Conservation (phyloP, 2,888 invertebrate genomes). For the Apodemia hepburni region DNA sequence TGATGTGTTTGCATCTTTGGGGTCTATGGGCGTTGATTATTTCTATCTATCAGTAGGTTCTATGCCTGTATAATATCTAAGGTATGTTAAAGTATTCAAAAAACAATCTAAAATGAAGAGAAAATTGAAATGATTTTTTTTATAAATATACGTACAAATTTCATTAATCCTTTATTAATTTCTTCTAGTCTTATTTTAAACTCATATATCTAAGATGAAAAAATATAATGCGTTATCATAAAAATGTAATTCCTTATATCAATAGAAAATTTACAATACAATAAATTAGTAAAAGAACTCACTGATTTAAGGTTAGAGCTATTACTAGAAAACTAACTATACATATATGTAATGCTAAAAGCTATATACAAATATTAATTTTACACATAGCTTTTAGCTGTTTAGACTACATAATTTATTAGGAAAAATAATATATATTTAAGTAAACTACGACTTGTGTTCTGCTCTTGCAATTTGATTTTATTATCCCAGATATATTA, state of each 20-base stretch:
- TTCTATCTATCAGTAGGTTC: too few species aligned
- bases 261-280: constrained; percentile 15
- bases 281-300: constrained; percentile 18
- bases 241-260: neutral
- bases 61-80: too few species aligned
- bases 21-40: too few species aligned
- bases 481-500: constrained; percentile 29
- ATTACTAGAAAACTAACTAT: neutral
- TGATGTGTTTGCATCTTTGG: too few species aligned
- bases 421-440: constrained; percentile 9
- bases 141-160: neutral
- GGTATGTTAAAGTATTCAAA: too few species aligned
- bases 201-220: neutral
- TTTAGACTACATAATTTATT: constrained; percentile 14
- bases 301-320: neutral
- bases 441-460: neutral
- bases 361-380: neutral
- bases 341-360: neutral
- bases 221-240: constrained; percentile 5
- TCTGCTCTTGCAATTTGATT: constrained; percentile 7
- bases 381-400: neutral
- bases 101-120: too few species aligned
- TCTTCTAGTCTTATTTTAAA: neutral
- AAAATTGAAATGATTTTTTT: too few species aligned
- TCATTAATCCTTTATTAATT: neutral